Percentiles rank a stretch among this genome's conserved stretches.
Conservation (phyloP, 2,888 invertebrate genomes). For the Tyria jacobaeae region DNA sequence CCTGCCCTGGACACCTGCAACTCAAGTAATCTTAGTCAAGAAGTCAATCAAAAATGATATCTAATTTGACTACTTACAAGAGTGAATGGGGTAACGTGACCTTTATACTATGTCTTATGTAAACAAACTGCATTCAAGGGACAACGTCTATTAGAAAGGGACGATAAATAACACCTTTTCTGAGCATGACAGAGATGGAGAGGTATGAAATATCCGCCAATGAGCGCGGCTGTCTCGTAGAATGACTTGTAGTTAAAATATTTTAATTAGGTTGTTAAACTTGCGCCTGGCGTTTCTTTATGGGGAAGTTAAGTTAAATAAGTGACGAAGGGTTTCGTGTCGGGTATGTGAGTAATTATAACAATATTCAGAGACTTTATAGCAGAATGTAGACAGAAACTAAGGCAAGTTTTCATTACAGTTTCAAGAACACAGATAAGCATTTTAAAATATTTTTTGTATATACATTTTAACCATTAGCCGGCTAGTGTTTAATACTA, state of each 20-base stretch:
- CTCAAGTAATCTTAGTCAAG: neutral
- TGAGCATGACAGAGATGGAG: slow-evolving; percentile 25
- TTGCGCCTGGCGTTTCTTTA: neutral
- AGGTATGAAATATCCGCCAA: slow-evolving; percentile 25
- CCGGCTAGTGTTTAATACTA: too few relatives aligned
- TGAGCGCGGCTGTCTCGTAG: slow-evolving; percentile 1
- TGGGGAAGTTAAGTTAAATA: slow-evolving; percentile 6
- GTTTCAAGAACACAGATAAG: too few relatives aligned
- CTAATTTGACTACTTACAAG: slow-evolving; percentile 11
- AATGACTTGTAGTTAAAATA: slow-evolving; percentile 20
- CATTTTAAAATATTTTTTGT: too few relatives aligned
- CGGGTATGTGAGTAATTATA: neutral
- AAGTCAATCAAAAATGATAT: neutral
- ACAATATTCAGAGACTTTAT: too few relatives aligned
- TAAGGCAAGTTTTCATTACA: too few relatives aligned
- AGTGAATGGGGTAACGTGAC: slow-evolving; percentile 24
- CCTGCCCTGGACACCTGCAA: too few relatives aligned
- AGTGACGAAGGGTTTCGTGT: too few relatives aligned
- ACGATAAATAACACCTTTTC: slow-evolving; percentile 2
- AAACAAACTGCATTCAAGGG: slow-evolving; percentile 49
- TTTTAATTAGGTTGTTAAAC: slow-evolving; percentile 22
- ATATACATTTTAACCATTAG: too few relatives aligned
- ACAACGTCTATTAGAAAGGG: slow-evolving; percentile 35
- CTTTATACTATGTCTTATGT: slow-evolving; percentile 37
- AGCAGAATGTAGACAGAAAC: too few relatives aligned